These are phyloP conservation scores for Phania funesta DNA, from an alignment of 2,888 invertebrate species.

Conservation along the genomic window DNA sequence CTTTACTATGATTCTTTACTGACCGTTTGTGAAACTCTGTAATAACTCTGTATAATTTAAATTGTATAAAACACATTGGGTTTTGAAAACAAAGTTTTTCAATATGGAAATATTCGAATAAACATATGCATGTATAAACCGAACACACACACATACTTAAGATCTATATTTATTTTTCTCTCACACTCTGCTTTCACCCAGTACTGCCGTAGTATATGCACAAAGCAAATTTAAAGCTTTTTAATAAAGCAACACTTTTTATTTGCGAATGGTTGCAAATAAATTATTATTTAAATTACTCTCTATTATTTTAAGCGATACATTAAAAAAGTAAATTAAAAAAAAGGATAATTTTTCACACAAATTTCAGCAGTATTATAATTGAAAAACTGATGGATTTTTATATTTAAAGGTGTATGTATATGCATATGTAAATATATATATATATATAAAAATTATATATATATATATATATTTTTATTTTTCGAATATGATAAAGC, in stretches of 20 bases:
- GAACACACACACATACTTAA: background rate
- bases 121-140: background rate
- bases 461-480: background rate
- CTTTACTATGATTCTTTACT: too few species aligned
- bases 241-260: too few species aligned
- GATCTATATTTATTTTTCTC: constrained; percentile 12
- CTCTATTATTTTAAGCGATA: too few species aligned
- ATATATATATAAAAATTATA: background rate
- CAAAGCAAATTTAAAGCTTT: too few species aligned
- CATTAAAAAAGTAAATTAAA: too few species aligned
- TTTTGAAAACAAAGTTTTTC: constrained; percentile 61
- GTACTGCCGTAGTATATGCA: too few species aligned
- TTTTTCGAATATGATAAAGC: background rate
- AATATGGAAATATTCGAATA: constrained; percentile 62
- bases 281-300: too few species aligned
- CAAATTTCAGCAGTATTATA: too few species aligned
- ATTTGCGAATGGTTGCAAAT: too few species aligned
- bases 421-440: background rate
- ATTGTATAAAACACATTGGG: constrained; percentile 47
- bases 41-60: constrained; percentile 54
- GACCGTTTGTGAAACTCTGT: constrained; percentile 33
- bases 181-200: background rate
- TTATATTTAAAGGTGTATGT: background rate
- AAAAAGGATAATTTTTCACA: too few species aligned
- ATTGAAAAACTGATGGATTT: too few species aligned